phyloP scores from a whole-genome alignment of 2,888 invertebrate genomes.

The Cerastis leucographa region DNA sequence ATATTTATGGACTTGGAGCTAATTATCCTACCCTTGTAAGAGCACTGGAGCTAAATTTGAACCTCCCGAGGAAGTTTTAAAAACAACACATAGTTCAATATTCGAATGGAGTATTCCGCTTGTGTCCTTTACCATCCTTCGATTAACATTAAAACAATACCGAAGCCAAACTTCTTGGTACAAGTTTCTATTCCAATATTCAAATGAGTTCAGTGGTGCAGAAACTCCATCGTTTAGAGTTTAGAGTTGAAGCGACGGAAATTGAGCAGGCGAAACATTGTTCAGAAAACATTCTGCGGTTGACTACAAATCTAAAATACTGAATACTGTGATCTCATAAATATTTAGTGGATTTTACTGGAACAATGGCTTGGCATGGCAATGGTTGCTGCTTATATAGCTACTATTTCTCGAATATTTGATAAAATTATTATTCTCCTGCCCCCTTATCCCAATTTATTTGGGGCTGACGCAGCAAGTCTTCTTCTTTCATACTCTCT shows the following conservation, averaged over 20 bases:
- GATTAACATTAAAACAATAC: slow-evolving; percentile 83
- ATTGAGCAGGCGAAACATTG: slow-evolving; percentile 60
- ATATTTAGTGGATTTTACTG: slow-evolving; percentile 38
- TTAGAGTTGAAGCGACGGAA: slow-evolving; percentile 62
- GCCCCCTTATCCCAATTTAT: too few relatives aligned
- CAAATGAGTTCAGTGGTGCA: slow-evolving; percentile 81
- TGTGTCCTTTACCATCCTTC: slow-evolving; percentile 77
- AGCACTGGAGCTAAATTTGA: slow-evolving; percentile 76
- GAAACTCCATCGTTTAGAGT: slow-evolving; percentile 77
- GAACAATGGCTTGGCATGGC: too few relatives aligned
- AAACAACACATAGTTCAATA: slow-evolving; percentile 68
- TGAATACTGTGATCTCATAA: slow-evolving; percentile 42
- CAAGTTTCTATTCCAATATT: slow-evolving; percentile 81
- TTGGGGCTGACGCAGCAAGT: too few relatives aligned
- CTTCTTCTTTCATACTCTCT: too few relatives aligned
- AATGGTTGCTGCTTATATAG: neutral
- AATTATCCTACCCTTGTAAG: slow-evolving; percentile 78
- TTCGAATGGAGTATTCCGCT: slow-evolving; percentile 69
- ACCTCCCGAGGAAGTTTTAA: slow-evolving; percentile 76
- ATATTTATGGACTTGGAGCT: slow-evolving; percentile 77
- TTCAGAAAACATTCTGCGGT: slow-evolving; percentile 52
- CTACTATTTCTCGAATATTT: neutral
- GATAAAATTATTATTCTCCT: too few relatives aligned
- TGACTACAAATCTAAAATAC: slow-evolving; percentile 43
- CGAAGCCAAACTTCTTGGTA: slow-evolving; percentile 73